Base-by-base conservation (phyloP, 2,797 vertebrate species). In the Dipus sagitta region DNA sequence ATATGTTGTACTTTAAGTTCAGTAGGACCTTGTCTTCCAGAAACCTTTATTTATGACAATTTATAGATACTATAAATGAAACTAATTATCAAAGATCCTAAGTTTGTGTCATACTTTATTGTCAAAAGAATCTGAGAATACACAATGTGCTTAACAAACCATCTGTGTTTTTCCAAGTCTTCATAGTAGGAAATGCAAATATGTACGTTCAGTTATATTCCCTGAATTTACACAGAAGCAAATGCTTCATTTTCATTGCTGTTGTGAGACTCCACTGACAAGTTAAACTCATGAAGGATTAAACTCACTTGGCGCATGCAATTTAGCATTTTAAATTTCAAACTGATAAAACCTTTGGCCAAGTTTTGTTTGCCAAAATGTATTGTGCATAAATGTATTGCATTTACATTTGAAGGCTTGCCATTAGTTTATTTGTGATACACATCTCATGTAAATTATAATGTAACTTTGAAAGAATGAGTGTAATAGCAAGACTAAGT, bases 101-200 rank as follows among this genome's bases (percentile, higher is more conserved):
- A 58, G 71, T 88, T 80, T 47, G 32, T 91, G 34, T 88, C 24
- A 60, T 13, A 60, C 26, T 81, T 88, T 3, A 77, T 72, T 82
- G 64, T 71, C 38, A 34, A 88, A 88, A 85, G 42, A 88, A 52
- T 94, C 42, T 85, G 47, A 93, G 21, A 95, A 88, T 67, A 21
- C 26, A 38, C 52, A 85, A 67, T 94, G 85, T 88, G 5, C 38
- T 47, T 88, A 42, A 68, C 12, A 88, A 81, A 60, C 32, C 68
- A 79, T 88, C 74, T 93, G 80, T 91, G 30, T 88, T 93, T 93
- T 64, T n/a, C 38, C 52, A 24, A 4, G 4, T 60, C 26, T 94
- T 88, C 30, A 32, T 60, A 88, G 85, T 71, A 68, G 38, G 60
- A 92, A 76, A 47, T 47, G 17, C 52, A 58, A 77, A 80, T 77